Conservation (phyloP, 2,888 invertebrate species). For the Graphium colonna region DNA sequence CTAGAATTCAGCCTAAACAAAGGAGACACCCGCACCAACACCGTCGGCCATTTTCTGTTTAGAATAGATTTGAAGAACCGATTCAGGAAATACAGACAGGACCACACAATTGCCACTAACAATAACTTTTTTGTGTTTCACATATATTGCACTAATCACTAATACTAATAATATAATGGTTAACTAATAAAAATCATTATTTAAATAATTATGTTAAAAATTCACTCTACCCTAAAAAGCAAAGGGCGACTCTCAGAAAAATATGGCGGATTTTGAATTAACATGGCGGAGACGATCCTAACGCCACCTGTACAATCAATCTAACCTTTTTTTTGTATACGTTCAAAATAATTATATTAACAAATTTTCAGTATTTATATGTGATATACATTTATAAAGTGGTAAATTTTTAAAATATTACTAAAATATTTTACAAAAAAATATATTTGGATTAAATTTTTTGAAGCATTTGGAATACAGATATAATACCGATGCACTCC, state of each 20-base stretch:
- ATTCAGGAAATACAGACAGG: conserved; percentile 63
- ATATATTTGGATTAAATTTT: too few relatives aligned
- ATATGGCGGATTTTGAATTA: conserved; percentile 70
- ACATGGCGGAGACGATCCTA: conserved; percentile 60
- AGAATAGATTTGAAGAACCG: conserved; percentile 77
- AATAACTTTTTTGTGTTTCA: conserved; percentile 41
- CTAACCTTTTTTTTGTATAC: conserved; percentile 31
- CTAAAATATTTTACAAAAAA: neutral
- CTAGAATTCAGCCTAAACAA: conserved; percentile 85
- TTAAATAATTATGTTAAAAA: conserved; percentile 58
- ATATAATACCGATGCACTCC: too few relatives aligned
- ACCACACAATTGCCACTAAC: conserved; percentile 55
- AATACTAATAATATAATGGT: conserved; percentile 55
- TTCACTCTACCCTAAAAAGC: conserved; percentile 61
- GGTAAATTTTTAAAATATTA: neutral
- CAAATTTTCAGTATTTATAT: too few relatives aligned
- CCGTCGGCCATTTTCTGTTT: conserved; percentile 91
- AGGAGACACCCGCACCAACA: conserved; percentile 89
- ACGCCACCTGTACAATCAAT: conserved; percentile 46
- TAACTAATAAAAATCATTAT: conserved; percentile 69
- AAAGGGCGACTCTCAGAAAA: conserved; percentile 73
- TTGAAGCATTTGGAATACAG: too few relatives aligned
- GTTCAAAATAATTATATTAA: conserved; percentile 21
- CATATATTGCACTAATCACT: conserved; percentile 62
- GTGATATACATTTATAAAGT: too few relatives aligned